phyloP scores from a whole-genome alignment of 2,797 vertebrate species.

The Sparus aurata region DNA sequence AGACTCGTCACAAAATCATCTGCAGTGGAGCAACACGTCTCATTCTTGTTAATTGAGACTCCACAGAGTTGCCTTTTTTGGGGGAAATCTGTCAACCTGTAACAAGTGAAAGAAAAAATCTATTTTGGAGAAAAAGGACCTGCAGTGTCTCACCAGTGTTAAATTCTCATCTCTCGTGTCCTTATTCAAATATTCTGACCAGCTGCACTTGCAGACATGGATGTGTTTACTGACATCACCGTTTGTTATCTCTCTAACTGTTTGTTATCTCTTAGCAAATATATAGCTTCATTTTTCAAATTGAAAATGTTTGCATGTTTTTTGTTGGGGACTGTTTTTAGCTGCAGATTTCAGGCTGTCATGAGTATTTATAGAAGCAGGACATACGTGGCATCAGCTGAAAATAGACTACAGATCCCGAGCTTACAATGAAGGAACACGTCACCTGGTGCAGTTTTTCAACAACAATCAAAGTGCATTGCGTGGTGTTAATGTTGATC shows the following conservation, averaged over 20 bases:
- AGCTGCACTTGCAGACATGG: neutral
- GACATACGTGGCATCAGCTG: neutral
- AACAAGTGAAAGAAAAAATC: slow-evolving; percentile 1
- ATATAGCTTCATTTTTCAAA: neutral
- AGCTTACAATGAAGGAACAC: neutral
- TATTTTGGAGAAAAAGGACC: neutral
- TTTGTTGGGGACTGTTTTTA: neutral
- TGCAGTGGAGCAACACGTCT: slow-evolving; percentile 11
- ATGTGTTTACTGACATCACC: neutral
- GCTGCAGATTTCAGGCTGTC: neutral
- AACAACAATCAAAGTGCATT: neutral
- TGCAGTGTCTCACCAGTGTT: neutral
- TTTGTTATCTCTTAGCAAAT: neutral
- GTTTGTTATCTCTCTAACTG: neutral
- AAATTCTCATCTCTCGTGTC: neutral
- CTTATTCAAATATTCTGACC: neutral
- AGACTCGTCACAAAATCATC: slow-evolving; percentile 1
- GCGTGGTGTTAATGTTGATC: neutral
- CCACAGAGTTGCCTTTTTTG: slow-evolving; percentile 6
- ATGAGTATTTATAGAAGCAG: neutral
- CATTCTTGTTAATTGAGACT: slow-evolving; percentile 14
- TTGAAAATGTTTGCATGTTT: neutral
- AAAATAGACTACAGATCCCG: neutral
- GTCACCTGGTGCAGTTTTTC: neutral
- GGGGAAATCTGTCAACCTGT: neutral